These are phyloP conservation scores for Perognathus longimembris DNA, from an alignment of 2,113 vertebrate genomes.

Conservation along the genomic window DNA sequence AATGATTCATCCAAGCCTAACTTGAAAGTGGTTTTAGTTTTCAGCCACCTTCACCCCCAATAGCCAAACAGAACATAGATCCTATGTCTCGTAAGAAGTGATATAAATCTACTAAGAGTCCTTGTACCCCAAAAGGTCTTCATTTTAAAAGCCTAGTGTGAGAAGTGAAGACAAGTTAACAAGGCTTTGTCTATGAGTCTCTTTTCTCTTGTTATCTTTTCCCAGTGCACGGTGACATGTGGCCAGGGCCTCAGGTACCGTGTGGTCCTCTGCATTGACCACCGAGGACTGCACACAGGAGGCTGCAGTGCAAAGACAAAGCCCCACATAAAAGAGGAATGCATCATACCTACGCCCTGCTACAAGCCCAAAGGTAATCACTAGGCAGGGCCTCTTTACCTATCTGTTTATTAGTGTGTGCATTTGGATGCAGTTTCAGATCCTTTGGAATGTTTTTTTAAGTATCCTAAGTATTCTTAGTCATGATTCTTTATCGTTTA, in stretches of 20 bases:
- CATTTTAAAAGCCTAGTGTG: background rate
- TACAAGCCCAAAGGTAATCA: conserved; percentile 94
- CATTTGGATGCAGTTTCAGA: background rate
- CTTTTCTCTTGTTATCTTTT: conserved; percentile 7
- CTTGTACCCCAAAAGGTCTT: background rate
- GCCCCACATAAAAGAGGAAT: conserved; percentile 98
- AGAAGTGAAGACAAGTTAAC: background rate
- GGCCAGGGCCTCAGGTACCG: conserved; percentile 97
- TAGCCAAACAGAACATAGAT: conserved; percentile 14
- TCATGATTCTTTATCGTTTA: conserved; percentile 23
- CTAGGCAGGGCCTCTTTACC: background rate
- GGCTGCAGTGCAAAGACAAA: conserved; percentile 96
- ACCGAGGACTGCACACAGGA: conserved; percentile 95
- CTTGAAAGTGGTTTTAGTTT: conserved; percentile 24
- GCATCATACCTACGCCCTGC: conserved; percentile 94
- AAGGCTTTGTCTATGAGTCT: conserved; percentile 71
- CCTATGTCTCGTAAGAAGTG: conserved; percentile 35
- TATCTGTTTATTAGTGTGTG: background rate
- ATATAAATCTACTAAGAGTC: background rate
- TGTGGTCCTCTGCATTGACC: conserved; percentile 97
- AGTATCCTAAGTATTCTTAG: background rate
- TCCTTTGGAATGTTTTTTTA: background rate
- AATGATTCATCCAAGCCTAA: conserved; percentile 29
- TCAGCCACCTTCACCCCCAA: conserved; percentile 4
- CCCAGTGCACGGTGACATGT: conserved; percentile 97